Base-by-base conservation (phyloP, 1,140 invertebrate species). In the Magallana ariakensis region DNA sequence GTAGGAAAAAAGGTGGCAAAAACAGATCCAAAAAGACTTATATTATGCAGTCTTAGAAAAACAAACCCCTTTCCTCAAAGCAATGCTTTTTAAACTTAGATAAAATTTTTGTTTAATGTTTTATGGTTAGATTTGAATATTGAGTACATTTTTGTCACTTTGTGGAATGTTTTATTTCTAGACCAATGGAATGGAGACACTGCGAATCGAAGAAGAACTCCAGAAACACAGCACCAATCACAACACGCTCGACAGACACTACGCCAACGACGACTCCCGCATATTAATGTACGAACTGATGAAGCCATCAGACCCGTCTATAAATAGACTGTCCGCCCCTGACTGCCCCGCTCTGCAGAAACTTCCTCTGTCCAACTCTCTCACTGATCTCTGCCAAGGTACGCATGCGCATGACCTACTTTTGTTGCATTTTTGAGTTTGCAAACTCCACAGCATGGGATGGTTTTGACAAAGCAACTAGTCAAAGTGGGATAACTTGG, bases 321-420 rank as follows among this genome's bases (percentile, higher is more conserved):
- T 87, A 92, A 95, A 94, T 92, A 96, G 91, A 94, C 95, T 89
- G 96, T 96, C 94, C 85, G 94, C 93, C 70, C 93, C 94, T 87
- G 94, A 94, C 89, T 94, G 93, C 92, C 91, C 91, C 92, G 92
- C 91, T 92, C 95, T 97, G 91, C 98, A 97, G 95, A 96, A 97
- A 92, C 88, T 87, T 62, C 97, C 98, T 75, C 96, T 99, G 55
- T 98, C 97, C 95, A 99, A 99, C 95, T 99, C 98, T 56, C 96
- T 99, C 56, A 96, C 98, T 90, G 98, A 99, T 94, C 98, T 99
- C 92, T 97, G 98, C 93, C 98, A 98, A 96, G 97, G 97, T 98
- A 95, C 97, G 96, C 96, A 93, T 90, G 92, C 85, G 90, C 90
- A 88, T 91, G 89, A 56, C 54, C 56, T 57, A 54, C 57, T 60